Evolutionary conservation across 2,888 invertebrate species (phyloP).

Genomic region (Stenichneumon culpator): DNA sequence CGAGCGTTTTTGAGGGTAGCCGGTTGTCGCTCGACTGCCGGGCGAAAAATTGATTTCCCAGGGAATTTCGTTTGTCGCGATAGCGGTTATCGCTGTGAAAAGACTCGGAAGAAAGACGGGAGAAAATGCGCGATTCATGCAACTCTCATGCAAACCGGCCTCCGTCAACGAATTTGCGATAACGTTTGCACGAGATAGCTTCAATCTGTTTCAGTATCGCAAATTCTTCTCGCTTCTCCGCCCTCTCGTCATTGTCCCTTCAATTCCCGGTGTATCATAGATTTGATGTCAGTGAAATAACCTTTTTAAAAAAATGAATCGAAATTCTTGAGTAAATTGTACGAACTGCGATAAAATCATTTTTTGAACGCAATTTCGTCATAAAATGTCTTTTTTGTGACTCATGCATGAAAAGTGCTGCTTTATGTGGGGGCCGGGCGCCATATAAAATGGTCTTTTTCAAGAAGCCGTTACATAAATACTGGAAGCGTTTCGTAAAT

Average conservation of each 20-base stretch:
- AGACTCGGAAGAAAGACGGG: background rate
- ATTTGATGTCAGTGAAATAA: no score
- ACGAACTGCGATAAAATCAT: no score
- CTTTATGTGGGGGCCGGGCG: no score
- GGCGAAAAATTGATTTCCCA: constrained; percentile 56
- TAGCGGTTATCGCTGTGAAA: constrained; percentile 15
- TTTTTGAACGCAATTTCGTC: no score
- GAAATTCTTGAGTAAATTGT: no score
- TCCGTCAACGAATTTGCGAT: constrained; percentile 9
- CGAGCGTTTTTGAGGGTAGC: constrained; percentile 21
- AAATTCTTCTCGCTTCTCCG: background rate
- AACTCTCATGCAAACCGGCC: background rate
- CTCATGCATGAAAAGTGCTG: no score
- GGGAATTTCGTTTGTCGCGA: constrained; percentile 47
- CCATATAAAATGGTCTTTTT: no score
- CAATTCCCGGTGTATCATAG: no score
- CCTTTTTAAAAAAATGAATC: no score
- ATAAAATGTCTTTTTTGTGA: no score
- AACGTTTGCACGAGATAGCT: background rate
- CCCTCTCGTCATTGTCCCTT: background rate
- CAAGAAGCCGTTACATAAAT: no score
- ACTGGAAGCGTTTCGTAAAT: no score
- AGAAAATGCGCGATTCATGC: background rate
- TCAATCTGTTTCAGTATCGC: constrained; percentile 12
- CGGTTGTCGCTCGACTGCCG: constrained; percentile 13